Percentiles rank a stretch among this genome's conserved stretches.
Conservation (phyloP, 2,113 vertebrate species). For the Platichthys stellatus region DNA sequence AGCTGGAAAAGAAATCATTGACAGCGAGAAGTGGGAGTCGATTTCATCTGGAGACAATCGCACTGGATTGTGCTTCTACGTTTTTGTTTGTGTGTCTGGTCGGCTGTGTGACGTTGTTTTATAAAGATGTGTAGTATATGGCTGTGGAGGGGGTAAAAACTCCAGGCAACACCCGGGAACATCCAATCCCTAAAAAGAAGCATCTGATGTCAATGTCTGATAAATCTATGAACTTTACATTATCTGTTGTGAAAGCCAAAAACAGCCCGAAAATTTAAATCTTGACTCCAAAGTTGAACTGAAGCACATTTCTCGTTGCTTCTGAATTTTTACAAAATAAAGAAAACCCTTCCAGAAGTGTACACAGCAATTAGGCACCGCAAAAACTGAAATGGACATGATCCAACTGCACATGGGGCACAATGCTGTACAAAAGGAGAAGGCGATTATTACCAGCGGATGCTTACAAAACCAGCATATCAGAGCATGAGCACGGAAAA, state of each 20-base stretch:
- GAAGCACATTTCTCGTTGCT: slow-evolving; percentile 54
- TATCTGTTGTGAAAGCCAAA: slow-evolving; percentile 85
- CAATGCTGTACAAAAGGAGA: slow-evolving; percentile 56
- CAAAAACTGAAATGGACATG: slow-evolving; percentile 71
- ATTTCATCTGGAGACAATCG: slow-evolving; percentile 85
- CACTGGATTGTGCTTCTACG: slow-evolving; percentile 78
- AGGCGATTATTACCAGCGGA: slow-evolving; percentile 51
- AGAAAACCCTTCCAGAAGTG: slow-evolving; percentile 59
- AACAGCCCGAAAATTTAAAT: slow-evolving; percentile 73
- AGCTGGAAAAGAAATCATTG: slow-evolving; percentile 83
- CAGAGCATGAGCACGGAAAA: slow-evolving; percentile 45
- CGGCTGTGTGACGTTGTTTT: slow-evolving; percentile 26
- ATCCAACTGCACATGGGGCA: slow-evolving; percentile 49
- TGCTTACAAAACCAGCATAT: slow-evolving; percentile 51
- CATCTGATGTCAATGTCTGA: slow-evolving; percentile 79
- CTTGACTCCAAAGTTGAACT: slow-evolving; percentile 52
- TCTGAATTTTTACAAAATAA: slow-evolving; percentile 70
- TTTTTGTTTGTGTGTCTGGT: slow-evolving; percentile 48
- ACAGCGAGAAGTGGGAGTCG: slow-evolving; percentile 85
- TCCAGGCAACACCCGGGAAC: slow-evolving; percentile 53
- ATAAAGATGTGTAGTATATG: slow-evolving; percentile 29
- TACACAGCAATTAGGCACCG: slow-evolving; percentile 90
- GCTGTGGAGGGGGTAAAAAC: slow-evolving; percentile 48
- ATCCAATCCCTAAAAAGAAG: slow-evolving; percentile 44
- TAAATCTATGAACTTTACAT: slow-evolving; percentile 89